Conservation (phyloP, 2,113 vertebrate species). For the Pseudonaja textilis region DNA sequence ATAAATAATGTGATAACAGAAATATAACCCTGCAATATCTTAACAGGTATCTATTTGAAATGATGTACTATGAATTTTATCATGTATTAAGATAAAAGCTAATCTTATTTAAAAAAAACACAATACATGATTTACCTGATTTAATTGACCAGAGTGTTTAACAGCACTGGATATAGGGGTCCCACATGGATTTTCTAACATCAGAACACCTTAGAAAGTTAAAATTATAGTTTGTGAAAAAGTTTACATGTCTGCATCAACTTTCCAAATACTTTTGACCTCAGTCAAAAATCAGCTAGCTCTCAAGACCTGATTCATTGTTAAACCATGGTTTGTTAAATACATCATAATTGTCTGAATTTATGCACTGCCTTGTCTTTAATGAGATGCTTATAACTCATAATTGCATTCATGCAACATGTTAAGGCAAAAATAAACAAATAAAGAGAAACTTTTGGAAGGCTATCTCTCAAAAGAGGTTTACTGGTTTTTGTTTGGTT, state of each 20-base stretch:
- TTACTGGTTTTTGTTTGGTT: background rate
- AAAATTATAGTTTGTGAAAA: constrained; percentile 12
- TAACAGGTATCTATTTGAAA: background rate
- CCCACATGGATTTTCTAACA: constrained; percentile 66
- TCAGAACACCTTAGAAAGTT: constrained; percentile 68
- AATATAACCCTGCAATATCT: background rate
- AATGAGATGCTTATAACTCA: background rate
- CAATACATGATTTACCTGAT: constrained; percentile 71
- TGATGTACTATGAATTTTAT: background rate
- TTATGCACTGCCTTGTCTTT: background rate
- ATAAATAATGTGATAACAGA: background rate
- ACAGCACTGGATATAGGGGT: constrained; percentile 61
- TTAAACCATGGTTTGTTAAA: background rate
- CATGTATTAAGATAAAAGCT: background rate
- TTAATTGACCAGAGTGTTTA: constrained; percentile 69
- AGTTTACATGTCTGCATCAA: background rate
- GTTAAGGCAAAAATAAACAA: background rate
- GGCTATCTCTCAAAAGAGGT: background rate
- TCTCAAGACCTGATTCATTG: background rate
- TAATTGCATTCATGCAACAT: background rate
- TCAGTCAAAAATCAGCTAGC: background rate
- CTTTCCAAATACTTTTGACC: background rate
- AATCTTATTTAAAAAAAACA: background rate
- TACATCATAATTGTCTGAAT: background rate
- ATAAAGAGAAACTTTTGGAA: background rate